Evolutionary conservation across 2,888 invertebrate genomes (phyloP), one percentile per base, ranked within the genome.

Genomic region (Thumatha senex): DNA sequence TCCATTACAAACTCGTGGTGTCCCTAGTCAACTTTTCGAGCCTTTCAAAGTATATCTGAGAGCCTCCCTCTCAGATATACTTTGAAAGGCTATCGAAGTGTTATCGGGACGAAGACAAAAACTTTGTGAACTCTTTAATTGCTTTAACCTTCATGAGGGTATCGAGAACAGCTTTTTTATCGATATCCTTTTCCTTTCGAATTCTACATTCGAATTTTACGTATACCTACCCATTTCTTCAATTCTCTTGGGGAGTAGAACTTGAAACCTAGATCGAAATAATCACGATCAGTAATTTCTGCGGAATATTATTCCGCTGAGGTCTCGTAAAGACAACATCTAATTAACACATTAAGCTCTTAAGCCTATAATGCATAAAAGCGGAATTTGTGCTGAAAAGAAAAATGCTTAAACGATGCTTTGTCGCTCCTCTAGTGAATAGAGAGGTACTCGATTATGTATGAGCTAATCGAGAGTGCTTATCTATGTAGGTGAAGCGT

Each of bases 381-480:
- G 40, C 34, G 51, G 54, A 63, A 56, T 61, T 64, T 65, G 10
- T 56, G 45, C 38, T 38, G 15, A 44, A 68, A 76, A 77, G 77
- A 76, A 79, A 82, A 83, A 80, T 83, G 84, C 85, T 86, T 84
- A 85, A 82, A 81, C 80, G 80, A 76, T 81, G 77, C 78, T 82
- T 80, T 76, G 77, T 76, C 74, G 70, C 69, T 11, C 24, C 64
- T 65, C 69, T 59, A 69, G 63, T 63, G 49, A 48, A 66, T 66
- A 56, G 62, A 66, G 63, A 54, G 56, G 53, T 56, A 48, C 61
- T 64, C 51, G 51, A 44, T 49, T 57, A 58, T 61, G 66, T 63
- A 61, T 65, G 63, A 54, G 64, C 54, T 43, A 56, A 45, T 18
- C 53, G 42, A 65, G 65, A 44, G 59, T 29, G 13, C 48, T 46